A percentile compares a stretch with the other conserved stretches of the same genome.
Conservation (phyloP, 2,888 invertebrate genomes). For the Macropis europaea region DNA sequence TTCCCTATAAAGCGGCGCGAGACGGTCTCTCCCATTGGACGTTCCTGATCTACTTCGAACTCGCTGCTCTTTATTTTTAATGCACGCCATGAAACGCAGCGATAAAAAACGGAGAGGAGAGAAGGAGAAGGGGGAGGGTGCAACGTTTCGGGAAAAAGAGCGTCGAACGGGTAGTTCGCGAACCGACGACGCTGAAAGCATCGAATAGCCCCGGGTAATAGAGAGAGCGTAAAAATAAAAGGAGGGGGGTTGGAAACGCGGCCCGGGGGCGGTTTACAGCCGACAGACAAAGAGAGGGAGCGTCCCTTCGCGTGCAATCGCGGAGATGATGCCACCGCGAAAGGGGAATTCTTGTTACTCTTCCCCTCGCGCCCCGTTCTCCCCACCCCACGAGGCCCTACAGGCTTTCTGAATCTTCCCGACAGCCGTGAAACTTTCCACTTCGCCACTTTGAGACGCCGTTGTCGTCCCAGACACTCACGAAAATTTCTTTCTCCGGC, state of each 20-base stretch:
- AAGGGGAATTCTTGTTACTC: constrained; percentile 3
- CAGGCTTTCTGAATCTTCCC: constrained; percentile 6
- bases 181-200: neutral
- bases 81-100: too few species aligned
- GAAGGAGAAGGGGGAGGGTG: neutral
- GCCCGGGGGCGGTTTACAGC: constrained; percentile 16
- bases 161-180: neutral
- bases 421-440: constrained; percentile 29
- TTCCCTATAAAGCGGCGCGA: too few species aligned
- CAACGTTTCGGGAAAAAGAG: too few species aligned
- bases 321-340: neutral
- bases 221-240: constrained; percentile 17
- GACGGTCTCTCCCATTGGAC: too few species aligned
- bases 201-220: constrained; percentile 20
- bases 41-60: too few species aligned
- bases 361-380: too few species aligned
- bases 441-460: neutral
- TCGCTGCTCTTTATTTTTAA: too few species aligned
- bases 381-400: too few species aligned
- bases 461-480: neutral
- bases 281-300: constrained; percentile 8
- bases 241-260: neutral
- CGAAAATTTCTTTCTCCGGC: neutral
- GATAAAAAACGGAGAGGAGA: neutral
- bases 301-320: constrained; percentile 2